Base-by-base conservation (phyloP, 2,888 invertebrate species). In the Arge pagana region DNA sequence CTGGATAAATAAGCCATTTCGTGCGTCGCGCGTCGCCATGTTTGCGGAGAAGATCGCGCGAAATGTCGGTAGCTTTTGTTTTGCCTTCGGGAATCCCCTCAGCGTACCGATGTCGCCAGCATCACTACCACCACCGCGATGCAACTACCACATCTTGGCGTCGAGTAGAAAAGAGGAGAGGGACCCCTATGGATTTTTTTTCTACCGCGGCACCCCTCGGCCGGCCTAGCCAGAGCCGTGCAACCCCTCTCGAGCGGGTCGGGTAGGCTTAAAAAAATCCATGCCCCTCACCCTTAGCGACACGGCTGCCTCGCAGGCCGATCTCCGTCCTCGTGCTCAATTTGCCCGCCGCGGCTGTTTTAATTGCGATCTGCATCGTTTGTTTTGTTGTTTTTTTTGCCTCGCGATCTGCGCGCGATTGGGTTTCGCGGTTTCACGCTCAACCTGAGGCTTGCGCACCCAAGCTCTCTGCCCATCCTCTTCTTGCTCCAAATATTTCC, bases 101-200 rank as follows among this genome's bases (percentile, higher is more conserved):
- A n/a, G n/a, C 15, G 16, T 37, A 16, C 19, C 37, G 37, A 37
- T 5, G n/a, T 60, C 60, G 56, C 61, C 54, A 57, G 55, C 62
- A 57, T 62, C 64, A 60, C 59, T 59, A 64, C 63, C 65, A 65
- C 65, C 63, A 60, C 57, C 54, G 55, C 56, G 53, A 54, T 54
- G 58, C 62, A 57, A 59, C 4, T 7, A 33, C 15, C 7, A 26
- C n/a, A 33, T 13, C 13, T 7, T 33, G 8, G 18, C 6, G 10
- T n/a, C n/a, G 8, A 30, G 8, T 18, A 30, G 28, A n/a, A 13
- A 8, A 19, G 3, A 30, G 50, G 53, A 49, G 55, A 39, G 55
- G 37, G 56, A 66, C 68, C 71, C 72, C 71, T 72, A 72, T 72
- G 67, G 72, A 72, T 72, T 72, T 72, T 71, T 70, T 66, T 72